Evolutionary conservation across 2,888 invertebrate genomes (phyloP), one percentile per base, ranked within the genome.

Genomic region (Portevinia maculata): DNA sequence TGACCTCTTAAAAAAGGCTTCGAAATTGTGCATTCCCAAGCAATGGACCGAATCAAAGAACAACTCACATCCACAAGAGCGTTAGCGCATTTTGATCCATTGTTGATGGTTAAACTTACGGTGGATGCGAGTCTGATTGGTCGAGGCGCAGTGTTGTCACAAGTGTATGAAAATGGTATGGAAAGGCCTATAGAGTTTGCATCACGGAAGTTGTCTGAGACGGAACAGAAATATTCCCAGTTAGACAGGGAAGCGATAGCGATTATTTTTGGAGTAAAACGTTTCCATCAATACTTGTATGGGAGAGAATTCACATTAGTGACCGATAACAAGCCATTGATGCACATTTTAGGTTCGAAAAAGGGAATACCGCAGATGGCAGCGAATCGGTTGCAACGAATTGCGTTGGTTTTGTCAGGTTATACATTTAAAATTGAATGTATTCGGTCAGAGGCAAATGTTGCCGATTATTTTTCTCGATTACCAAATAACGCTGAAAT

Each of bases 271-370:
- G 88, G 87, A 1, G 86, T 90, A 1, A 85, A 86, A 30, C 86
- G 87, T 76, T 91, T 90, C 79, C 87, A 88, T 64, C 85, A 87
- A 6, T 91, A 88, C 74, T 17, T 90, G 3, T 88, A 85, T 81
- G 90, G 89, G 3, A 79, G 88, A 1, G 71, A 86, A 1, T 91
- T 91, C 81, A 30, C 32, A 81, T 8, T 88, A 87, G 65, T 62
- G n/a, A n/a, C n/a, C n/a, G n/a, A n/a, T n/a, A n/a, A n/a, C n/a
- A n/a, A n/a, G n/a, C n/a, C n/a, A n/a, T n/a, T n/a, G n/a, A n/a
- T n/a, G n/a, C n/a, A n/a, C n/a, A 24, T 24, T 24, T 5, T 24
- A 24, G 24, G 24, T 5, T 24, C 24, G 2, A 24, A 24, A 24
- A 24, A 24, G 24, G 24, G 24, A 24, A 24, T 24, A 24, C 24